These are phyloP conservation scores for Littorina saxatilis DNA, from an alignment of 1,140 invertebrate species.

Conservation along the genomic window DNA sequence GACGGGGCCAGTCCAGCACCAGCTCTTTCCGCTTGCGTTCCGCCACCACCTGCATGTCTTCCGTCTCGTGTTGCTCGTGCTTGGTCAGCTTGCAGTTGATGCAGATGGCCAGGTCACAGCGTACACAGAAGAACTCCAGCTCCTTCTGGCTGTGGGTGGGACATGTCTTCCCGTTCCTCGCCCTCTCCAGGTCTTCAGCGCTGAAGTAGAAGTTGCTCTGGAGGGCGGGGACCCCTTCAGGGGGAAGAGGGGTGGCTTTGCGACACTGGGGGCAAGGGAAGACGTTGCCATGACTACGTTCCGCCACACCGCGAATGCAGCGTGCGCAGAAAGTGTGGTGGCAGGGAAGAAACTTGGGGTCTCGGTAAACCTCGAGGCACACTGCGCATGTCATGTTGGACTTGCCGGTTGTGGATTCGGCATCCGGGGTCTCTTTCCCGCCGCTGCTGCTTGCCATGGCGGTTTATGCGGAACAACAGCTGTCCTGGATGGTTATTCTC, in stretches of 20 bases:
- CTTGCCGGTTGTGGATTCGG: no score
- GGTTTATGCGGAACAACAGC: no score
- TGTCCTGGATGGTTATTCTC: no score
- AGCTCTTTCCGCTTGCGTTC: not conserved
- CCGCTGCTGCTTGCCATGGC: no score
- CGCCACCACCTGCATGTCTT: not conserved
- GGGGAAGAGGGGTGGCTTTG: not conserved
- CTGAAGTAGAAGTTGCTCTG: constrained; percentile 17
- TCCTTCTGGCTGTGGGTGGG: not conserved
- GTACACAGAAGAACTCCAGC: constrained; percentile 8
- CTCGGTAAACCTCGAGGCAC: no score
- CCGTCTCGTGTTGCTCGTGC: not conserved
- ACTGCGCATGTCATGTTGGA: no score
- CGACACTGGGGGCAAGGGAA: constrained; percentile 3
- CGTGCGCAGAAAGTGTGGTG: not conserved
- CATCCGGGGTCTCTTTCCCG: no score
- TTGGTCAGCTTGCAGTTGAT: not conserved
- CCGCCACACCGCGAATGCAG: not conserved
- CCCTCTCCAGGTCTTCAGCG: not conserved
- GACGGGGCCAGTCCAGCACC: not conserved
- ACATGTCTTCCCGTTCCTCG: not conserved
- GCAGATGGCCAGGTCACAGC: not conserved
- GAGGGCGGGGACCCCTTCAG: not conserved
- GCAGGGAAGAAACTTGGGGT: not conserved
- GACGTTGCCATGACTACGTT: not conserved